A percentile compares a stretch with the other conserved stretches of the same genome.
Evolutionary conservation across 1,140 invertebrate genomes (phyloP).

Genomic region (Eurosta solidaginis): DNA sequence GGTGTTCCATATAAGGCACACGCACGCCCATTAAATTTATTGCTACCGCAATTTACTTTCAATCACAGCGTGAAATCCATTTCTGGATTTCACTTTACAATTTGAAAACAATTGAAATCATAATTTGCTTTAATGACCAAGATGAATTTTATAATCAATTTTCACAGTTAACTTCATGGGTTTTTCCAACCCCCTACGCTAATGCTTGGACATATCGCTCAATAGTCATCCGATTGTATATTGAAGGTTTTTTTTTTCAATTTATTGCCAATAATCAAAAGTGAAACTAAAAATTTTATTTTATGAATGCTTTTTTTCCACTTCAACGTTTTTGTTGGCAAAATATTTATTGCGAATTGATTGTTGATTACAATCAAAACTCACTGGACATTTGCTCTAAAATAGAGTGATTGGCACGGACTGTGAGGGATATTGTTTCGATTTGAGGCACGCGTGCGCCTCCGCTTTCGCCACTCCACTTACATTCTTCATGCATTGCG

Average conservation of each 20-base stretch:
- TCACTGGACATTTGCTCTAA: background rate
- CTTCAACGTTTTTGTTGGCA: constrained; percentile 11
- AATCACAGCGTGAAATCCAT: constrained; percentile 17
- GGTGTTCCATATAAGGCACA: background rate
- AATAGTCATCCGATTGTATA: background rate
- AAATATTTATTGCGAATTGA: constrained; percentile 15
- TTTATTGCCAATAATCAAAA: constrained; percentile 23
- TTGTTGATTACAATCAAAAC: constrained; percentile 13
- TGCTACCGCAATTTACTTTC: background rate
- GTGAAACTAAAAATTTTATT: constrained; percentile 25
- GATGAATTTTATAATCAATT: constrained; percentile 25
- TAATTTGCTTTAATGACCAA: constrained; percentile 23
- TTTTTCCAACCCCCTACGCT: background rate
- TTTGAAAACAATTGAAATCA: constrained; percentile 11
- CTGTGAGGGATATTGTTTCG: background rate
- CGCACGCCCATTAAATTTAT: background rate
- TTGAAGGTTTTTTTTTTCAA: background rate
- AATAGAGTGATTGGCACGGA: background rate
- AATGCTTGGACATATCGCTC: background rate
- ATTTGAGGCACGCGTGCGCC: background rate
- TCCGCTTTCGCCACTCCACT: background rate
- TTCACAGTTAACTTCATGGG: background rate
- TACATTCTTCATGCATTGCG: too few relatives aligned
- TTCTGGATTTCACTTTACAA: background rate
- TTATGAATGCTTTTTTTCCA: constrained; percentile 18